Base-by-base conservation (phyloP, 2,113 vertebrate species). In the Numida meleagris region DNA sequence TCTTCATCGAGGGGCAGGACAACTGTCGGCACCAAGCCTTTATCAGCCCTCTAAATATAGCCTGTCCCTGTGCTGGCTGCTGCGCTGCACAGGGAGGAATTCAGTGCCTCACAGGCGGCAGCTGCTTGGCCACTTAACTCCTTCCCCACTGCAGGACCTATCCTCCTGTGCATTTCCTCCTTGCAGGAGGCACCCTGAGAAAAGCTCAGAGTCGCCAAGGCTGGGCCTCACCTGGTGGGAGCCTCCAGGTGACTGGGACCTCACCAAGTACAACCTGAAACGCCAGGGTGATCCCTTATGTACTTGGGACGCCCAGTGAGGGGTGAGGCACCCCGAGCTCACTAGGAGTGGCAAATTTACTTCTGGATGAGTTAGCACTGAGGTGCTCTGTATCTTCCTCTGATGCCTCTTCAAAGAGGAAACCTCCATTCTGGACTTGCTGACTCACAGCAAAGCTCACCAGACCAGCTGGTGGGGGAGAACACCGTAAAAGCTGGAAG, bases 11-110 rank as follows among this genome's bases (percentile, higher is more conserved):
- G 96, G 85, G 96, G 94, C 95, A 97, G 96, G 94, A 95, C 98
- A 98, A 97, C 96, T 98, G 97, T 84, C 89, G 58, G 89, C 94
- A 93, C 94, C 93, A 97, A 97, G 97, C 92, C 93, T 97, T 96
- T 97, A 98, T 96, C 97, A 93, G 77, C 96, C 77, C 94, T 96
- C 98, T 98, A 98, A 98, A 97, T 98, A 97, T 98, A 98, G 97
- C 5, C 25, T 93, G 92, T 95, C 92, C 95, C 97, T 84, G 95
- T 87, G 45, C 65, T 71, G 95, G 88, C 91, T 98, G 95, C 96
- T 96, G 82, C 88, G 76, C 86, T 78, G 77, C 86, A 87, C 3
- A 67, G 82, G 79, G 90, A 97, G 90, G 97, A 98, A 97, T 96
- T 96, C 91, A 79, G 67, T 80, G 91, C 88, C 88, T 96, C 90